Evolutionary conservation across 2,888 invertebrate species (phyloP).

Genomic region (Lithodes maja): DNA sequence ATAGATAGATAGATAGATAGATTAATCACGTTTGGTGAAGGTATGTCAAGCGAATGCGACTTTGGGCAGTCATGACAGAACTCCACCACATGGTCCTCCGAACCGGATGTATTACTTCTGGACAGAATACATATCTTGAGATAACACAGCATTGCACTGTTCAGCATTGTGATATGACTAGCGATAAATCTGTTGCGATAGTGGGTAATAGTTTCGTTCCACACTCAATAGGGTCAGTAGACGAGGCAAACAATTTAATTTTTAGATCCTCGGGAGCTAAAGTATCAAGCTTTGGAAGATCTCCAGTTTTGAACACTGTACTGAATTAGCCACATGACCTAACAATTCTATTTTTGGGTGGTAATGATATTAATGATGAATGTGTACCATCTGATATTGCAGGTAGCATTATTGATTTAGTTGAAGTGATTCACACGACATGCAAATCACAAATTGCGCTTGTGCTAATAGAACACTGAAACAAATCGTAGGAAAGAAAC

Average conservation of each 20-base stretch:
- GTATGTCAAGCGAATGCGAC: background rate
- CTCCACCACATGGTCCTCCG: no score
- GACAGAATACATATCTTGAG: background rate
- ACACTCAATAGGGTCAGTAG: no score
- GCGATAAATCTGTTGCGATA: no score
- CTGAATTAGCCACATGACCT: no score
- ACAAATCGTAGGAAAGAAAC: background rate
- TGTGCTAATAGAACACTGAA: slow-evolving; percentile 6
- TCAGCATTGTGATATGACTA: no score
- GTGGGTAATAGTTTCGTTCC: no score
- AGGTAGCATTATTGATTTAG: background rate
- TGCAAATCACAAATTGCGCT: background rate
- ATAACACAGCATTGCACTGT: background rate
- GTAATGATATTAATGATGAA: slow-evolving; percentile 3
- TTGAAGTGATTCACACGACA: background rate
- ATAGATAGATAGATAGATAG: no score
- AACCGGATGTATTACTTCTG: no score
- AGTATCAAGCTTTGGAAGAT: slow-evolving; percentile 3
- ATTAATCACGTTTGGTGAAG: background rate
- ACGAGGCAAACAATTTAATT: no score
- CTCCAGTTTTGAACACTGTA: no score
- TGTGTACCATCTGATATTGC: slow-evolving; percentile 5
- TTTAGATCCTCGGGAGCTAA: no score
- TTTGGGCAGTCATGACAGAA: background rate
- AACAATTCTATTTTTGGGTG: background rate